Evolutionary conservation across 1,140 invertebrate species (phyloP).

Genomic region (Drosophila asahinai): DNA sequence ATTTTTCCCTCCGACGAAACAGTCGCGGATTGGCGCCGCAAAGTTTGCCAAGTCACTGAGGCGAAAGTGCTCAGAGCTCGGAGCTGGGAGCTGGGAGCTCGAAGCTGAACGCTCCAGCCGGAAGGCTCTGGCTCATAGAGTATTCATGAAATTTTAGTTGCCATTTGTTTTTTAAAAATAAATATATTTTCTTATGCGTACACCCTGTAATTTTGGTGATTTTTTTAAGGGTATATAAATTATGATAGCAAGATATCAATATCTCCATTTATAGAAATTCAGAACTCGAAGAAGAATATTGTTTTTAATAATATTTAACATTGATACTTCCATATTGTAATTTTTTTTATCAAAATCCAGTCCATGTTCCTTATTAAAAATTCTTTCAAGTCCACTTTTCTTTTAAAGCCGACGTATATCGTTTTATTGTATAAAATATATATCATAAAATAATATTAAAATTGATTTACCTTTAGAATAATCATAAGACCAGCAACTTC

Average conservation of each 20-base stretch:
- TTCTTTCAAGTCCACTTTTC: too few species aligned
- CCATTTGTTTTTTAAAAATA: slow-evolving; percentile 22
- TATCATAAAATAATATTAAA: too few species aligned
- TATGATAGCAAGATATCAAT: neutral
- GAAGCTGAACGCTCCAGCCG: slow-evolving; percentile 7
- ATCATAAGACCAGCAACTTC: neutral
- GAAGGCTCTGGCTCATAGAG: slow-evolving; percentile 27
- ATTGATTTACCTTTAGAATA: neutral
- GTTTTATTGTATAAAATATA: neutral
- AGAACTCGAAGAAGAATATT: neutral
- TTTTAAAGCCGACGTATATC: neutral
- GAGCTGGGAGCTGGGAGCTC: neutral
- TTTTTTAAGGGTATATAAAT: too few species aligned
- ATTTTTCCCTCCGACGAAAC: slow-evolving; percentile 5
- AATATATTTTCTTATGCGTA: neutral
- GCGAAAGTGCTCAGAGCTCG: slow-evolving; percentile 2
- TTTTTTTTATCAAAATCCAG: neutral
- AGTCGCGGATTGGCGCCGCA: slow-evolving; percentile 44
- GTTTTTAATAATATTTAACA: neutral
- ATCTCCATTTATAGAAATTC: too few species aligned
- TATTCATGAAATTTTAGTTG: slow-evolving; percentile 58
- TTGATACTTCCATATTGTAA: too few species aligned
- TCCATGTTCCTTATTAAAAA: neutral
- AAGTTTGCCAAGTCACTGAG: slow-evolving; percentile 50
- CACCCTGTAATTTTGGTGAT: slow-evolving; percentile 5